These are phyloP conservation scores for Drosophila multiciliata DNA, from an alignment of 2,888 invertebrate species.

Conservation along the genomic window DNA sequence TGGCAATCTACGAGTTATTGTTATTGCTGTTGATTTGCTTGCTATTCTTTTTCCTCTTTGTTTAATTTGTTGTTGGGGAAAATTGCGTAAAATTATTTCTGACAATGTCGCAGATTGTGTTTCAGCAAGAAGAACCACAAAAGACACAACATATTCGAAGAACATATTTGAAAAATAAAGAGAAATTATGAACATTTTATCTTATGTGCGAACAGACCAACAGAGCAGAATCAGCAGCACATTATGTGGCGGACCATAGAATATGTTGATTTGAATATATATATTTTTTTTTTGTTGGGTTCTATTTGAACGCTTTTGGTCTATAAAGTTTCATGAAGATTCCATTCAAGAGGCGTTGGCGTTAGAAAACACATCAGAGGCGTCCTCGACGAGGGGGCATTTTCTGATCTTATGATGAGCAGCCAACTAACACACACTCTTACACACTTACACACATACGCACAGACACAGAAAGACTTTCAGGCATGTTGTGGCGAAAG, in stretches of 20 bases:
- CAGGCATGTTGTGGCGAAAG: constrained; percentile 59
- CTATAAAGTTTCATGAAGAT: constrained; percentile 56
- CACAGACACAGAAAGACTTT: constrained; percentile 16
- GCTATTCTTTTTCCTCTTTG: constrained; percentile 22
- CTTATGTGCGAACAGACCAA: constrained; percentile 62
- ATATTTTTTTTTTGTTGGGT: neutral
- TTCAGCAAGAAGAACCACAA: constrained; percentile 51
- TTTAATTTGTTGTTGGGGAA: constrained; percentile 51
- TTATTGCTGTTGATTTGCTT: constrained; percentile 31
- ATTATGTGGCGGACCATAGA: constrained; percentile 33
- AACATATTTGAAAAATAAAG: constrained; percentile 32
- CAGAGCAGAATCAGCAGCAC: constrained; percentile 17
- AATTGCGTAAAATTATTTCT: constrained; percentile 68
- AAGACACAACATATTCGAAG: constrained; percentile 14
- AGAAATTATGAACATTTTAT: constrained; percentile 69
- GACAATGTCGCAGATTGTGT: constrained; percentile 78
- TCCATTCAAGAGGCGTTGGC: constrained; percentile 51
- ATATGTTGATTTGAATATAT: constrained; percentile 25
- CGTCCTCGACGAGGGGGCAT: constrained; percentile 21
- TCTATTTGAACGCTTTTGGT: constrained; percentile 37
- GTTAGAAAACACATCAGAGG: constrained; percentile 25
- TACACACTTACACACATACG: neutral
- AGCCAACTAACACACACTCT: neutral
- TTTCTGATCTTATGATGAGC: constrained; percentile 4
- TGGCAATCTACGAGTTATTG: constrained; percentile 29